Base-by-base conservation (phyloP, 1,140 invertebrate species). In the Drosophila arawakana region DNA sequence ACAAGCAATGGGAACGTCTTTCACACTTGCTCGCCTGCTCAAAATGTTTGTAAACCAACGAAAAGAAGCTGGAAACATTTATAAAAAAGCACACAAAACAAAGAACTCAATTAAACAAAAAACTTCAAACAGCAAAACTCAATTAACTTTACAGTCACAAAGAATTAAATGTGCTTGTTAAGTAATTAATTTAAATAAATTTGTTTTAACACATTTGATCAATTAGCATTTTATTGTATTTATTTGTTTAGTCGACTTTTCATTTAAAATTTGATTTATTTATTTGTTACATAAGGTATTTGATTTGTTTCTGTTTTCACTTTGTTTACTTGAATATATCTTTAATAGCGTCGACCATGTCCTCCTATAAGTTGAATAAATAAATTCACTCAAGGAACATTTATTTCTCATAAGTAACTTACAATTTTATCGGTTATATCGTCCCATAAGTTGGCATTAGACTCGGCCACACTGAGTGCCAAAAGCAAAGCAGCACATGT, bases 61-160 rank as follows among this genome's bases (percentile, higher is more conserved):
- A 52, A 55, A 44, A 41, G 57, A 39, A 15, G 55, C 60, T 69
- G 79, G 18, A 44, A 81, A 68, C 61, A 77, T 62, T 69, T 62
- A 43, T 30, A 47, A 39, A 62, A 44, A 41, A 44, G 65, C 67
- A 57, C 18, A 21, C 1, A 55, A 11, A 43, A 39, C 37, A 39
- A 37, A 78, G 50, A 74, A 67, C 69, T 69, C 54, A 73, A 78
- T 78, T 63, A 81, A 55, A 39, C 65, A 81, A 77, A 77, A 65
- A 58, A 70, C 25, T 65, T 41, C 7, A 8, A 65, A 46, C 30
- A 35, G 39, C 37, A 65, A 54, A 57, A 46, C 9, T 13, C 39
- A 30, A 52, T 63, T 37, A 21, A 35, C 41, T 35, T 25, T 15
- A 9, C 5, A 9, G 8, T 18, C n/a, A 11, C 49, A 35, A 65